Conservation (phyloP, 2,113 vertebrate species). For the Clinocottus analis region DNA sequence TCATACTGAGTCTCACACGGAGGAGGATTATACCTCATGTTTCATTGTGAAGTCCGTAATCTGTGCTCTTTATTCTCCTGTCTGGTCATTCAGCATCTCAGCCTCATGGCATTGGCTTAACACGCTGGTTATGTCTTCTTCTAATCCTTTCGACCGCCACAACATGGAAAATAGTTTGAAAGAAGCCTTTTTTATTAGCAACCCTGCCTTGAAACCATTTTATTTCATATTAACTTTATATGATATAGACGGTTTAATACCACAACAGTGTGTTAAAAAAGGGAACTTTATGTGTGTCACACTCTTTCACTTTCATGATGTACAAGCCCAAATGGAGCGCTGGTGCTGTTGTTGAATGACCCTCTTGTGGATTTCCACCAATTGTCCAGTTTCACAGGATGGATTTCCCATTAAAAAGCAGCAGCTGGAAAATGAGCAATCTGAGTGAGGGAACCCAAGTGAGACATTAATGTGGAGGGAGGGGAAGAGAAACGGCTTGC, state of each 20-base stretch:
- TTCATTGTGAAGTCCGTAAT: background rate
- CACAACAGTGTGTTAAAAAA: background rate
- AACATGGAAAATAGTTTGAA: too few species aligned
- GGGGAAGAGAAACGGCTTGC: conserved; percentile 66
- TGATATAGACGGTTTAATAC: background rate
- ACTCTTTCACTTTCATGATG: conserved; percentile 37
- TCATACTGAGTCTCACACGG: background rate
- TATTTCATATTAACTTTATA: background rate
- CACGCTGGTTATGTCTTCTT: background rate
- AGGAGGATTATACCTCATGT: background rate
- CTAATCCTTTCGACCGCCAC: background rate
- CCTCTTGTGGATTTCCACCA: conserved; percentile 51
- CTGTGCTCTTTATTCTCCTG: background rate
- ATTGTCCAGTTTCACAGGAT: conserved; percentile 61
- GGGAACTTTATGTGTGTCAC: conserved; percentile 9
- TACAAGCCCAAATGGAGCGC: conserved; percentile 31
- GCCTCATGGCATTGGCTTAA: background rate
- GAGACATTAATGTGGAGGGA: conserved; percentile 68
- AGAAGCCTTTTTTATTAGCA: too few species aligned
- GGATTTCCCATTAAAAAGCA: conserved; percentile 75
- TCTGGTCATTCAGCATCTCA: background rate
- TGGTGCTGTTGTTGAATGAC: conserved; percentile 49
- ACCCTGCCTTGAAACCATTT: background rate
- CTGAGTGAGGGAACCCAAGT: conserved; percentile 73
- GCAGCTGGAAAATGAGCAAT: conserved; percentile 79